These are phyloP conservation scores for Helleia helle DNA, from an alignment of 2,888 invertebrate genomes.

Conservation along the genomic window DNA sequence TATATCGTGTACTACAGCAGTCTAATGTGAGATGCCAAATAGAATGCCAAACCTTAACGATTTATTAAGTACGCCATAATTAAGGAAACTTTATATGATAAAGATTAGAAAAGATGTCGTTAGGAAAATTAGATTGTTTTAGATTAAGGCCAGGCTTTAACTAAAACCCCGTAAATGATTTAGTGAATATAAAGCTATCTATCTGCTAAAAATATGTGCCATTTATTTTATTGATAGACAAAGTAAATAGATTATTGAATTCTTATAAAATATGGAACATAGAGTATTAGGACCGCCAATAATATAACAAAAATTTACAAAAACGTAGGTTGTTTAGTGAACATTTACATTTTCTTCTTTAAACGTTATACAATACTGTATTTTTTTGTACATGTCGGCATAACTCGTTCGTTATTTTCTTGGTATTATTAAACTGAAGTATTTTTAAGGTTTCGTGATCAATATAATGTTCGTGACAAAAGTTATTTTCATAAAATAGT, in stretches of 20 bases:
- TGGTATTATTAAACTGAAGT: neutral
- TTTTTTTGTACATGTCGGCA: neutral
- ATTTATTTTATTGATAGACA: conserved; percentile 28
- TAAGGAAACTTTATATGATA: conserved; percentile 29
- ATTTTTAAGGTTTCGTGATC: conserved; percentile 3
- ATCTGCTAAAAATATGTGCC: conserved; percentile 32
- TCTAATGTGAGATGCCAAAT: conserved; percentile 29
- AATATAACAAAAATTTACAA: conserved; percentile 10
- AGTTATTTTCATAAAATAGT: conserved; percentile 44
- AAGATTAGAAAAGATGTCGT: conserved; percentile 27
- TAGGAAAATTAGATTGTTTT: conserved; percentile 38
- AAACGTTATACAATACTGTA: neutral
- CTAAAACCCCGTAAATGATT: conserved; percentile 32
- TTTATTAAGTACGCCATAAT: conserved; percentile 29
- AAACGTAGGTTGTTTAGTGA: conserved; percentile 3
- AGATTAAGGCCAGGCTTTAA: conserved; percentile 38
- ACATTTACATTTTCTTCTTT: conserved; percentile 4
- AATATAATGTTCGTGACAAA: conserved; percentile 22
- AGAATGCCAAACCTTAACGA: conserved; percentile 20
- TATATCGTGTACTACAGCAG: conserved; percentile 41
- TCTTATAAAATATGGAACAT: conserved; percentile 15
- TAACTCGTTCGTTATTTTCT: neutral
- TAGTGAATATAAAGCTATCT: conserved; percentile 24
- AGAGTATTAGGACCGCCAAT: conserved; percentile 11
- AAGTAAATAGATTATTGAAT: conserved; percentile 20